A percentile compares a stretch with the other conserved stretches of the same genome.
Conservation (phyloP, 2,888 invertebrate species). For the Drosophila macrothrix region DNA sequence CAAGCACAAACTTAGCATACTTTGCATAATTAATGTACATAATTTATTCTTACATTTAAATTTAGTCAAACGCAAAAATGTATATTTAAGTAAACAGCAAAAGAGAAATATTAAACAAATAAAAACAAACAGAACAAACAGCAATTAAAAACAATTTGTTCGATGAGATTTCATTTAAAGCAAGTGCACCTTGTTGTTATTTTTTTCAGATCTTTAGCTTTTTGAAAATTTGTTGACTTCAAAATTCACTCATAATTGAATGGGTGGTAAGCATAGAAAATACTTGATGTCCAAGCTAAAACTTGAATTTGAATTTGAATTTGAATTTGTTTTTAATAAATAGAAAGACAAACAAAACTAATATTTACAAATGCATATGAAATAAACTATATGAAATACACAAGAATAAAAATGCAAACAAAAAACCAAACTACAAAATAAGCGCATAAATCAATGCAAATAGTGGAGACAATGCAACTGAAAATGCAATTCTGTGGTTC, state of each 20-base stretch:
- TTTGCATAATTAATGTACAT: conserved; percentile 60
- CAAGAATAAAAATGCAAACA: neutral
- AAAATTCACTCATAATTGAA: conserved; percentile 37
- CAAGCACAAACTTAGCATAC: conserved; percentile 47
- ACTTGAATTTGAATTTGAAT: conserved; percentile 37
- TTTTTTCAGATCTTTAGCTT: conserved; percentile 27
- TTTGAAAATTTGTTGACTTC: conserved; percentile 41
- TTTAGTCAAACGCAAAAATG: conserved; percentile 57
- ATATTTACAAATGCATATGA: conserved; percentile 34
- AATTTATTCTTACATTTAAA: conserved; percentile 67
- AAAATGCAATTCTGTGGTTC: conserved; percentile 44
- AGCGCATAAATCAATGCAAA: conserved; percentile 60
- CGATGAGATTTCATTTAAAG: conserved; percentile 6
- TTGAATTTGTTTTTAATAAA: conserved; percentile 39
- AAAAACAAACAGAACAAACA: conserved; percentile 1
- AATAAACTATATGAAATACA: conserved; percentile 23
- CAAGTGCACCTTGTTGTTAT: conserved; percentile 22
- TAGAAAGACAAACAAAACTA: conserved; percentile 26
- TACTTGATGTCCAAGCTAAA: conserved; percentile 16
- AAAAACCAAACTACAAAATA: conserved; percentile 36
- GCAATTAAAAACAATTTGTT: conserved; percentile 7
- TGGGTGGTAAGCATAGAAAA: conserved; percentile 53
- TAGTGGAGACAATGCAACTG: conserved; percentile 39
- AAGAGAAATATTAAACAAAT: conserved; percentile 23
- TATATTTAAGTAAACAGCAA: conserved; percentile 38